Base-by-base conservation (phyloP, 2,113 vertebrate genomes). In the Eleginops maclovinus region DNA sequence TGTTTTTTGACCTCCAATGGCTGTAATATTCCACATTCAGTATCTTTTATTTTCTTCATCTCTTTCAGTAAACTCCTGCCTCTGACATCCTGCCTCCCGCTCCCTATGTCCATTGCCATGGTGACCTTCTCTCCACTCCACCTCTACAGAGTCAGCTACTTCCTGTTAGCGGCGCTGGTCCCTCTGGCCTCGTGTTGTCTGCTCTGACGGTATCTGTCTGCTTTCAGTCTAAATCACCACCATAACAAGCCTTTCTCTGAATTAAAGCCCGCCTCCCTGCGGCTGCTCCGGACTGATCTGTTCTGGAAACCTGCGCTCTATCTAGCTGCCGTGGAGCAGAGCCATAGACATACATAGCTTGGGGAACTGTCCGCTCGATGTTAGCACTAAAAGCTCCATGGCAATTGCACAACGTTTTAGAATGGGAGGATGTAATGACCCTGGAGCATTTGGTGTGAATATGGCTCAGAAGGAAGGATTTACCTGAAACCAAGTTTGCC, bases 141-240 rank as follows among this genome's bases (percentile, higher is more conserved):
- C 90, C 95, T 98, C 54, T 99, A 98, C 90, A 95, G 95, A 93
- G 88, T 98, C 79, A 93, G 95, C 9, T 93, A 97, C 86, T 97
- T 97, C 73, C 82, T 97, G 79, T 88, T 93, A 22, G 88, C 92
- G 65, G 93, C 94, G n/a, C 91, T 99, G 64, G 80, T 93, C 47
- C 91, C 97, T n/a, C 91, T 98, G 15, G 89, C 94, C 4, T 72
- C 94, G 43, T 97, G 96, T 82, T 96, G 95, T 88, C 79, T 95
- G 79, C 87, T 98, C 87, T 99, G 92, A 95, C 72, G 2, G 3
- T 60, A 67, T 40, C 74, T 31, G 54, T 22, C 63, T 44, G 54
- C 1, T 59, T 47, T 68, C 58, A 8, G 62, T 68, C 59, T 60
- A 40, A 71, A 63, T 60, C 55, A 60, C 75, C 9, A 72, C 81